Percentiles rank a stretch among this genome's conserved stretches.
These are phyloP conservation scores for Gavialis gangeticus DNA, from an alignment of 2,113 vertebrate genomes.

Conservation along the genomic window DNA sequence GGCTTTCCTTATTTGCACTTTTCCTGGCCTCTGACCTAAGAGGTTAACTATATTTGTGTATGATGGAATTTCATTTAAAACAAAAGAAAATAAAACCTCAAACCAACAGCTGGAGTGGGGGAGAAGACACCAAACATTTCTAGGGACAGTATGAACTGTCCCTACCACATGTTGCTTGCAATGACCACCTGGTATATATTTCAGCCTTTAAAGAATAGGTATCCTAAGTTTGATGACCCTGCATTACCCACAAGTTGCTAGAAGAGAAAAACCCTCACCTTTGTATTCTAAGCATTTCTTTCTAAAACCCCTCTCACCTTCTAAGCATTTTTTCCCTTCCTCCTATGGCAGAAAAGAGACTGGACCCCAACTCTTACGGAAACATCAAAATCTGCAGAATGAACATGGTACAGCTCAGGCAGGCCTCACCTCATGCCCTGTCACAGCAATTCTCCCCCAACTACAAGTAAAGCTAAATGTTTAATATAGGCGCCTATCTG, in stretches of 20 bases:
- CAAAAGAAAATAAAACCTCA: neutral
- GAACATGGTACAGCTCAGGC: neutral
- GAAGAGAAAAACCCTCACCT: neutral
- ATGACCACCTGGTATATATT: neutral
- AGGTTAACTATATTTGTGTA: neutral
- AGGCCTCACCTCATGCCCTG: neutral
- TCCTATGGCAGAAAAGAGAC: neutral
- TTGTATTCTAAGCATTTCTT: neutral
- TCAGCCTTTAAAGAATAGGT: neutral
- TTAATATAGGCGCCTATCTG: neutral
- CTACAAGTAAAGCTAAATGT: neutral
- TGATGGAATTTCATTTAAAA: neutral
- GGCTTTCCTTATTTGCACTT: neutral
- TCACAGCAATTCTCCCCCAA: neutral
- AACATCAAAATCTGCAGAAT: neutral
- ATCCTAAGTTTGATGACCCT: neutral
- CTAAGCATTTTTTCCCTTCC: neutral
- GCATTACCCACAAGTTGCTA: accelerated
- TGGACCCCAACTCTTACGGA: neutral
- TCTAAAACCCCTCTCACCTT: too few species aligned
- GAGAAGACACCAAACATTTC: neutral
- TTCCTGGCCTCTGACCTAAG: neutral
- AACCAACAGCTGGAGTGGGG: neutral
- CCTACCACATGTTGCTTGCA: neutral
- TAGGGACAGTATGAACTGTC: neutral